A percentile compares a stretch with the other conserved stretches of the same genome.
These are phyloP conservation scores for Cosmorhoe ocellata DNA, from an alignment of 2,888 invertebrate species.

Conservation along the genomic window DNA sequence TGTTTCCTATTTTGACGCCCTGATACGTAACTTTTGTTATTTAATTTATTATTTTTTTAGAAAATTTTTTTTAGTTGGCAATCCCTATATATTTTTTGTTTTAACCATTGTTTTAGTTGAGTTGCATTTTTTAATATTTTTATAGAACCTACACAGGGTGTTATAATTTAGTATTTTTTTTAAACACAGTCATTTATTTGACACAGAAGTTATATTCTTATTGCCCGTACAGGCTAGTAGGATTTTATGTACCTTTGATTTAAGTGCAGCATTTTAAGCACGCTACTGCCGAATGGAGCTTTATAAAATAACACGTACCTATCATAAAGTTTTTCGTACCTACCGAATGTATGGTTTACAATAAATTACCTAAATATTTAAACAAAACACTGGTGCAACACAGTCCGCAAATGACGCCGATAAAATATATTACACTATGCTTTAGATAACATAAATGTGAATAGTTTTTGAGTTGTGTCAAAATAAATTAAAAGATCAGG, in stretches of 20 bases:
- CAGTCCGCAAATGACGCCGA: slow-evolving; percentile 43
- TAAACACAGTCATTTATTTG: slow-evolving; percentile 6
- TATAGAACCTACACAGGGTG: slow-evolving; percentile 20
- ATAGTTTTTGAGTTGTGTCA: slow-evolving; percentile 81
- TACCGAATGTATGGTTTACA: slow-evolving; percentile 36
- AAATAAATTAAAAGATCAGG: slow-evolving; percentile 65
- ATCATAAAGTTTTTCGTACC: slow-evolving; percentile 45
- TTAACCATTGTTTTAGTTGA: slow-evolving; percentile 3
- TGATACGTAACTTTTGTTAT: slow-evolving; percentile 55
- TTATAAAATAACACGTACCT: slow-evolving; percentile 41
- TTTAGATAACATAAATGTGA: slow-evolving; percentile 68
- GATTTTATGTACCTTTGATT: slow-evolving; percentile 10
- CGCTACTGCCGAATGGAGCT: slow-evolving; percentile 54
- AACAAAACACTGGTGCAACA: slow-evolving; percentile 68
- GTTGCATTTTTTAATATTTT: slow-evolving; percentile 11
- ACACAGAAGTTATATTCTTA: slow-evolving; percentile 5
- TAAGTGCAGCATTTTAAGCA: slow-evolving; percentile 35
- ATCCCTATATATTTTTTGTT: slow-evolving; percentile 5
- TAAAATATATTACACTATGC: slow-evolving; percentile 34
- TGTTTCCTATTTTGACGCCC: slow-evolving; percentile 69
- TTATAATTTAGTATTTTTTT: not conserved
- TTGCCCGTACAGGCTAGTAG: slow-evolving; percentile 14
- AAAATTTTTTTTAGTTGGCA: slow-evolving; percentile 23
- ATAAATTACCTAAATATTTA: slow-evolving; percentile 38
- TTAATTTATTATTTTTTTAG: slow-evolving; percentile 27